phyloP scores from a whole-genome alignment of 2,797 vertebrate species.

The Pseudochromis fuscus region DNA sequence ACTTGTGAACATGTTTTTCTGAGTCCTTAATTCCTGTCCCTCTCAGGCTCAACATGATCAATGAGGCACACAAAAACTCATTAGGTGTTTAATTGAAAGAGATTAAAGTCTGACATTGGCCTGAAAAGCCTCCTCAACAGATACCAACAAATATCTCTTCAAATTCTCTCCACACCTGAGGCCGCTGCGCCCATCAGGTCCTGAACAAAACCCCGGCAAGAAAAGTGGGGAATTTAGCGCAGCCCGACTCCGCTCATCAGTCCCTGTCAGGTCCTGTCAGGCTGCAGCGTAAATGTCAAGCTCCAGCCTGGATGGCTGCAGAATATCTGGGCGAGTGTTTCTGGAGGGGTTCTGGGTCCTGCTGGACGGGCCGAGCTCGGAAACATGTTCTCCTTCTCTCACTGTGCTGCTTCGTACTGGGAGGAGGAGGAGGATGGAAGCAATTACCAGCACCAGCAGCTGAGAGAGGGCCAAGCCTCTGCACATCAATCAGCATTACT shows the following conservation, averaged over 20 bases:
- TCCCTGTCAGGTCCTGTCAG: conserved; percentile 62
- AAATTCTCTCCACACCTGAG: conserved; percentile 28
- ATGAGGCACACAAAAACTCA: conserved; percentile 38
- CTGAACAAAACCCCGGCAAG: conserved; percentile 16
- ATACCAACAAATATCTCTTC: conserved; percentile 17
- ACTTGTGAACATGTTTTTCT: conserved; percentile 17
- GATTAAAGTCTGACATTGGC: conserved; percentile 27
- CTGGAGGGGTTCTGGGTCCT: conserved; percentile 48
- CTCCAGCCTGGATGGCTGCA: conserved; percentile 41
- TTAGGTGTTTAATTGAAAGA: conserved; percentile 41
- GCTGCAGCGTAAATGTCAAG: conserved; percentile 43
- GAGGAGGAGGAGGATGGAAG: conserved; percentile 78
- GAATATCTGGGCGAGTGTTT: conserved; percentile 45
- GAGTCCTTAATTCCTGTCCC: conserved; percentile 28
- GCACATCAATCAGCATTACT: conserved; percentile 80
- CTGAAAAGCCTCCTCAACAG: conserved; percentile 1
- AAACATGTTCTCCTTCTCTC: conserved; percentile 68
- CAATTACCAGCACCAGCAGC: conserved; percentile 81
- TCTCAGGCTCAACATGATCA: conserved; percentile 33
- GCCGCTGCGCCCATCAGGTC: conserved; percentile 6
- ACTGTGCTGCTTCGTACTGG: conserved; percentile 54
- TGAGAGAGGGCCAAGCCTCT: conserved; percentile 74
- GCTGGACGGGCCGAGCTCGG: conserved; percentile 56
- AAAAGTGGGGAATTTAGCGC: conserved; percentile 34
- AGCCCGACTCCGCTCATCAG: conserved; percentile 45